These are phyloP conservation scores for Chrysolina oricalcia DNA, from an alignment of 2,888 invertebrate species.

Conservation along the genomic window DNA sequence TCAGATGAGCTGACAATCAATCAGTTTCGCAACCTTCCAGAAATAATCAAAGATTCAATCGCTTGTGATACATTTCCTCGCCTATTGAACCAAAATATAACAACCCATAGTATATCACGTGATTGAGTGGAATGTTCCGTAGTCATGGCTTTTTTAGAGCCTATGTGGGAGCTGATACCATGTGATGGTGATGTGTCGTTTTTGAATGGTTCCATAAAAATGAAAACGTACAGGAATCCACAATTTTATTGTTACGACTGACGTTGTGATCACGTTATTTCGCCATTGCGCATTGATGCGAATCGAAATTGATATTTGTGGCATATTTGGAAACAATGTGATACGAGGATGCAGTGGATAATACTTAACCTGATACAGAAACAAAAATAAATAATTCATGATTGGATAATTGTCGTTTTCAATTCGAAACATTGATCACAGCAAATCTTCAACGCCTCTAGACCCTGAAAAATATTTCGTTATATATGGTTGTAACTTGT, in stretches of 20 bases:
- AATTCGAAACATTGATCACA: too few species aligned
- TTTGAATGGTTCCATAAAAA: constrained; percentile 31
- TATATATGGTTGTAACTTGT: too few species aligned
- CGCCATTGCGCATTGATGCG: constrained; percentile 15
- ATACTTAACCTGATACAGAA: too few species aligned
- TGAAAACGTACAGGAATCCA: constrained; percentile 21
- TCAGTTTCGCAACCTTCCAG: neutral
- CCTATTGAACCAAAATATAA: neutral
- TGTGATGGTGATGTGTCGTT: neutral
- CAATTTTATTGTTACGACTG: constrained; percentile 33
- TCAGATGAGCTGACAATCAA: neutral
- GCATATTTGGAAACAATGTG: neutral
- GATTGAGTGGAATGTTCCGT: neutral
- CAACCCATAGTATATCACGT: neutral
- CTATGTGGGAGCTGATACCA: neutral
- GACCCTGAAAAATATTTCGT: too few species aligned
- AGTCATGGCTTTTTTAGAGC: constrained; percentile 1
- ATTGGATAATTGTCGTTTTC: too few species aligned
- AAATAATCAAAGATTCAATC: neutral
- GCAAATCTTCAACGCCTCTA: too few species aligned
- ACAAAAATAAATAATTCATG: too few species aligned
- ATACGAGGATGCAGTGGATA: neutral
- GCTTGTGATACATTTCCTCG: neutral
- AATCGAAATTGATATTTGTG: constrained; percentile 26
- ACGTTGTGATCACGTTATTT: constrained; percentile 16